Conservation (phyloP, 2,113 vertebrate genomes). For the Indicator indicator region DNA sequence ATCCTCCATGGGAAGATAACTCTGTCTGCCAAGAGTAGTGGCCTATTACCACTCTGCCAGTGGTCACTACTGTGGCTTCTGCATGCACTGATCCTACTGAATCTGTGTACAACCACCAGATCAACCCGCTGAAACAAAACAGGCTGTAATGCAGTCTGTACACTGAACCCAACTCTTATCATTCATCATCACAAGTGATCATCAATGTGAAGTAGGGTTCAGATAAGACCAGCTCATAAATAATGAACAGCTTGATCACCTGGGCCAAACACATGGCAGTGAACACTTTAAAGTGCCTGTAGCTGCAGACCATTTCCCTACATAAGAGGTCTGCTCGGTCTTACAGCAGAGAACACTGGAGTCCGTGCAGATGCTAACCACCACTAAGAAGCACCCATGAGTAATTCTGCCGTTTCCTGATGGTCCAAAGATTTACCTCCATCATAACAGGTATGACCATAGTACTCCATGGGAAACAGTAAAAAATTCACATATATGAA, state of each 20-base stretch:
- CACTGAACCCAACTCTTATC: neutral
- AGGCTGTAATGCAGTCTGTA: neutral
- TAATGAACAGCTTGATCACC: slow-evolving; percentile 17
- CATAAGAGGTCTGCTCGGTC: neutral
- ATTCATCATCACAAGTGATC: slow-evolving; percentile 19
- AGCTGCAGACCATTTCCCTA: neutral
- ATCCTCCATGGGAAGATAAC: neutral
- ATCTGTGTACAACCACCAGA: neutral
- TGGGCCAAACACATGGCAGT: neutral
- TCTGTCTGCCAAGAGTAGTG: neutral
- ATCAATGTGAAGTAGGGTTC: neutral
- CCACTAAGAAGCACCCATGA: neutral
- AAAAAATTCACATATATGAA: neutral
- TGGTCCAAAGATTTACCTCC: neutral
- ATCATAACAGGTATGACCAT: neutral
- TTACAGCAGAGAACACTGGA: neutral
- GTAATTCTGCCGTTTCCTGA: neutral
- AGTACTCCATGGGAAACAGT: neutral
- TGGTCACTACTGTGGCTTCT: neutral
- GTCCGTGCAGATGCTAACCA: neutral
- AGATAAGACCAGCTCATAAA: slow-evolving; percentile 25
- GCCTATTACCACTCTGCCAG: neutral
- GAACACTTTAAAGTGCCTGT: neutral
- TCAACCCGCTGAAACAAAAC: neutral
- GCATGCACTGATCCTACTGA: neutral